Evolutionary conservation across 2,888 invertebrate species (phyloP), one percentile per base, ranked within the genome.

Genomic region (Stomorhina lunata): DNA sequence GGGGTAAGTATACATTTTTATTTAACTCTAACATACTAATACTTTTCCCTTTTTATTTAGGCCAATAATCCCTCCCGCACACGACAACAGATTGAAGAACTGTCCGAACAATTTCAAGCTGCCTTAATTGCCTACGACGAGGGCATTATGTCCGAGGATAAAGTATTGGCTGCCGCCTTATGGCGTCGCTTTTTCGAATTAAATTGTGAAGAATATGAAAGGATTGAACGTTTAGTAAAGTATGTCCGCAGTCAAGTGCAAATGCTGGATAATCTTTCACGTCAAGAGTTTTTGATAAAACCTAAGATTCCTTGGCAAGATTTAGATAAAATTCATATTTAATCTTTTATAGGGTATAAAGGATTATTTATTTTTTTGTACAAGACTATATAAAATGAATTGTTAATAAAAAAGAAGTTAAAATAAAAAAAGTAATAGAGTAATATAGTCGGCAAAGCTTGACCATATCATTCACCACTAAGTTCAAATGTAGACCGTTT

Each of bases 41-140:
- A 43, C n/a, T 20, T 5, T 15, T 55, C 9, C 7, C 22, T 27
- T 57, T 10, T 5, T 15, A 17, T 91, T 2, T 88, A 96, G 95
- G 92, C 93, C 48, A 93, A 93, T 27, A 94, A 94, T 90, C 92
- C 93, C 55, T 91, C 94, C 1, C 92, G 93, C 84, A 93, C 94
- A 25, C 93, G 93, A 76, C 92, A 93, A 75, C 95, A 96, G 90
- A 92, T 96, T 0, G 86, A 92, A 34, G 93, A 93, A 71, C 90
- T 97, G 22, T 94, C 94, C 0, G 93, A 95, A 85, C 96, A 97
- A 88, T 96, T 98, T 89, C 95, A 96, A 91, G 97, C 97, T 1
- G 94, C 96, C 5, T 88, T 98, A 12, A 93, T 97, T 79, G 93
- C 94, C 0, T 98, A 97, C 87, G 98, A 98, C 90, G 97, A 98